Evolutionary conservation across 1,140 invertebrate species (phyloP).

Genomic region (Nephila pilipes): DNA sequence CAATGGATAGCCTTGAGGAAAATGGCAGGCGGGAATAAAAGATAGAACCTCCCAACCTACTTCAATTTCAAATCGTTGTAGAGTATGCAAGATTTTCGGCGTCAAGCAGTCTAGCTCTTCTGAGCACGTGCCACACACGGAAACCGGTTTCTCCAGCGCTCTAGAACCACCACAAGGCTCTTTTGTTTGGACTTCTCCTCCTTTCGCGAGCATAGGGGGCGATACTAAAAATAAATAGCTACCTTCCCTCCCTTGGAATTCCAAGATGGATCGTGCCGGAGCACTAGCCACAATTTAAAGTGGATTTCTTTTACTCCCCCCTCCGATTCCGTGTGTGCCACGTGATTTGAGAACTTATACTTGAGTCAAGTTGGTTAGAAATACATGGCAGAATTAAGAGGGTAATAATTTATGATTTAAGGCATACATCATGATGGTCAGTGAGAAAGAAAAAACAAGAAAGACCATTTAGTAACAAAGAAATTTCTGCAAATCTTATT

Average conservation of each 20-base stretch:
- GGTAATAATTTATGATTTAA: not conserved
- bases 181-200: constrained; percentile 61
- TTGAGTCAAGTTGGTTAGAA: not conserved
- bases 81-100: constrained; percentile 33
- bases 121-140: constrained; percentile 69
- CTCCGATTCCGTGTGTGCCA: not conserved
- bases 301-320: not conserved
- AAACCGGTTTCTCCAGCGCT: constrained; percentile 62
- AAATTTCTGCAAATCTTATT: too few species aligned
- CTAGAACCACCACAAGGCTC: constrained; percentile 58
- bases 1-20: constrained; percentile 34
- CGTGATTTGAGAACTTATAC: not conserved
- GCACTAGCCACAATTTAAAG: not conserved
- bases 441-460: too few species aligned
- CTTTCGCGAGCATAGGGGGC: not conserved
- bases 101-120: constrained; percentile 67
- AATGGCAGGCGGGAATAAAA: not conserved
- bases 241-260: not conserved
- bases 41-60: constrained; percentile 10
- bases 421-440: too few species aligned
- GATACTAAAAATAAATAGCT: constrained; percentile 14
- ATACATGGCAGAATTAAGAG: not conserved
- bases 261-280: not conserved
- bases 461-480: too few species aligned
- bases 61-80: constrained; percentile 27